Percentiles rank a stretch among this genome's conserved stretches.
phyloP scores from a whole-genome alignment of 2,797 vertebrate species.

The Petrocephalus sullivani region DNA sequence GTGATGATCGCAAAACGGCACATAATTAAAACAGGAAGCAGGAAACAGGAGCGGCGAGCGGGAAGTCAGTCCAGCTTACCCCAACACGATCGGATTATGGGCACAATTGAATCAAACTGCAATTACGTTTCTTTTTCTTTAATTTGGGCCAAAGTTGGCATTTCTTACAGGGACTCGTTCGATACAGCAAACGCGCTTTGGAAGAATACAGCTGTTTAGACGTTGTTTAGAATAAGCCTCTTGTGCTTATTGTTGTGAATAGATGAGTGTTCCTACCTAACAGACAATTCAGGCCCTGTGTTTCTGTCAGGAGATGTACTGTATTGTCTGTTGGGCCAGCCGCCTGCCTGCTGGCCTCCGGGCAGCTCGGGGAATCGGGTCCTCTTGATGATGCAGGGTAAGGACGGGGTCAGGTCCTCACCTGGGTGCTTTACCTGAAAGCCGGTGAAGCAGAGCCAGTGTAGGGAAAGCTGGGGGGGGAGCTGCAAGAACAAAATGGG shows the following conservation, averaged over 20 bases:
- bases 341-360: background rate
- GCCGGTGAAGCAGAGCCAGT: background rate
- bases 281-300: background rate
- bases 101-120: background rate
- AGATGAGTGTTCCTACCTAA: background rate
- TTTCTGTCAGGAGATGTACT: background rate
- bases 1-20: background rate
- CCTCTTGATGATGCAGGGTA: background rate
- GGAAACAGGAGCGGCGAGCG: background rate
- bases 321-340: background rate
- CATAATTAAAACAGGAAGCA: background rate
- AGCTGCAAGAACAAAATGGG: background rate
- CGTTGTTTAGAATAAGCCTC: background rate
- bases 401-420: background rate
- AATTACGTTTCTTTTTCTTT: background rate
- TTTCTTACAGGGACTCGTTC: background rate
- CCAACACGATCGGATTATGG: background rate
- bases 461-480: background rate
- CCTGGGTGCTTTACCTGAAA: background rate
- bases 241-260: background rate
- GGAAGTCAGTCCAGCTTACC: background rate
- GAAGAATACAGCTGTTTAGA: background rate
- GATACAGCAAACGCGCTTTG: background rate
- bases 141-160: background rate
- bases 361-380: background rate